Evolutionary conservation across 2,888 invertebrate species (phyloP).

Genomic region (Labia minor): DNA sequence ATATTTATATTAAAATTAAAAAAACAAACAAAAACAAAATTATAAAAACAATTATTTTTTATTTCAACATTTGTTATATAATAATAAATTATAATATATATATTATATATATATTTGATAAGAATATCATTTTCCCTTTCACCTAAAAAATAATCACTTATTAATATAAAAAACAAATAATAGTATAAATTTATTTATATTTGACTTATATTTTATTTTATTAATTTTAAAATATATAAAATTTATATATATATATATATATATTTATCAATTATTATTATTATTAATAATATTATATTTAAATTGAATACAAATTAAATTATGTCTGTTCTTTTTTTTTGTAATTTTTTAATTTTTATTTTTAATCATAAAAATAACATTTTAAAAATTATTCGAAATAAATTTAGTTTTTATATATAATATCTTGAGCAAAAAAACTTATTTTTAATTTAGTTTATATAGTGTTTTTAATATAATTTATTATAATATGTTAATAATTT

Average conservation of each 20-base stretch:
- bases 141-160: neutral
- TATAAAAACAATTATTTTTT: constrained; percentile 13
- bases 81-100: neutral
- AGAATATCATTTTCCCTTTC: neutral
- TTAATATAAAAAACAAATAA: neutral
- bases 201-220: neutral
- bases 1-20: too few relatives aligned
- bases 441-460: neutral
- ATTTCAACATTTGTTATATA: constrained; percentile 1
- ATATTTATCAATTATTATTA: neutral
- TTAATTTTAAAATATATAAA: too few relatives aligned
- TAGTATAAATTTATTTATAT: neutral
- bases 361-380: too few relatives aligned
- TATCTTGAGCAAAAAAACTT: neutral
- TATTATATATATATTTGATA: too few relatives aligned
- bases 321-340: too few relatives aligned
- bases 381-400: neutral
- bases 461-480: neutral
- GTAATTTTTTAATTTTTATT: too few relatives aligned
- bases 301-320: neutral
- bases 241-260: neutral
- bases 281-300: neutral
- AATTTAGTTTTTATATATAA: neutral
- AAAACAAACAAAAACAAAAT: neutral
- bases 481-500: too few relatives aligned